phyloP scores from a whole-genome alignment of 2,113 vertebrate genomes.

The Neodon shergylaensis region DNA sequence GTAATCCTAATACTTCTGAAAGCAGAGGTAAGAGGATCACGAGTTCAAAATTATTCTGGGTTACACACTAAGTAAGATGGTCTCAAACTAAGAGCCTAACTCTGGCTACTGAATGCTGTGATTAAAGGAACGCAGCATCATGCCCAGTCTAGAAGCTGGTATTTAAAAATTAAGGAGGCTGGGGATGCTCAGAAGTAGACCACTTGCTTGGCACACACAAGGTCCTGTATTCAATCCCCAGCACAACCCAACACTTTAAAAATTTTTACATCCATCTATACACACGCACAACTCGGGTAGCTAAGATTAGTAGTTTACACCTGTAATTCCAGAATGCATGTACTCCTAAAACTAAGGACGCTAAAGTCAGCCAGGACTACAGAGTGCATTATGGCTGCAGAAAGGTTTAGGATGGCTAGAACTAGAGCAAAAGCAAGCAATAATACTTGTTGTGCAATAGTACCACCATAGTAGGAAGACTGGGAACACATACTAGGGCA shows the following conservation, averaged over 20 bases:
- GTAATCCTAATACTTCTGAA: not conserved
- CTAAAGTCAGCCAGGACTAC: not conserved
- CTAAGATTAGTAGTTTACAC: not conserved
- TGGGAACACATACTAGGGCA: not conserved
- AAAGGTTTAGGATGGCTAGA: not conserved
- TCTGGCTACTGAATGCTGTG: not conserved
- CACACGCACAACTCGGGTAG: not conserved
- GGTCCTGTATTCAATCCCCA: not conserved
- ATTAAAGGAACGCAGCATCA: not conserved
- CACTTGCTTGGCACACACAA: not conserved
- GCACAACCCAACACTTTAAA: not conserved
- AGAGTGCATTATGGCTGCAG: not conserved
- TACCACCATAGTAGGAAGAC: not conserved
- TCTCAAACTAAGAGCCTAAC: not conserved
- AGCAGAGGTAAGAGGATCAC: not conserved
- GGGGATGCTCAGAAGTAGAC: not conserved
- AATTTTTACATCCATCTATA: not conserved
- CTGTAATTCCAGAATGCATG: not conserved
- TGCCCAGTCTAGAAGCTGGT: not conserved
- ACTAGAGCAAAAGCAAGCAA: not conserved
- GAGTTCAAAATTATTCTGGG: not conserved
- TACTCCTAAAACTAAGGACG: not conserved
- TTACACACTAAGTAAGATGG: not conserved
- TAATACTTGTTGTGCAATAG: not conserved
- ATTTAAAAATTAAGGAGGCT: not conserved